Base-by-base conservation (phyloP, 2,888 invertebrate species). In the Amblyjoppa fuscipennis region DNA sequence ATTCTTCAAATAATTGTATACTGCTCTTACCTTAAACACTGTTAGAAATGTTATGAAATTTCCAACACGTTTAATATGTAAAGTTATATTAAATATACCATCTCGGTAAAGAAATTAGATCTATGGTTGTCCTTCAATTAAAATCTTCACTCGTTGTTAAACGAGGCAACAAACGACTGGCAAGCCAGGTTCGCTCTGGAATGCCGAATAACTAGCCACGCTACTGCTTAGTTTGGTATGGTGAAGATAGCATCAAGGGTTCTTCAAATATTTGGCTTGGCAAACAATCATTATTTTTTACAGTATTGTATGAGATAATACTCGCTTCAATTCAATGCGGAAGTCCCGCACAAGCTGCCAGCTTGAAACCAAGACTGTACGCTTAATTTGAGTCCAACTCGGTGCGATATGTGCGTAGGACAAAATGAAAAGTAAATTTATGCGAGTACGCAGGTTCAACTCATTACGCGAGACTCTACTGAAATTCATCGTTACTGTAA, bases 271-370 rank as follows among this genome's bases (percentile, higher is more conserved):
- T 31, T 13, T 64, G 13, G n/a, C 34, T 7, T 6, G 16, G 31
- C 34, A 31, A 64, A 34, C 34, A 64, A n/a, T 16, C 13, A 34
- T 34, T 64, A 64, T 64, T 34, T 64, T 61, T 34, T 16, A 64
- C 16, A 31, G 16, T 28, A 61, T 61, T 61, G 28, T 31, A 61
- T 5, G 61, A 61, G 28, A 61, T 25, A 31, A 25, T 61, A 61
- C 13, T 61, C 34, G 34, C 6, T 64, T 16, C 31, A 16, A 13
- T 4, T 34, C 31, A 6, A 34, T 16, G 6, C 64, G 16, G 2
- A 31, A 64, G 34, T 34, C 16, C 64, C n/a, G 31, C 64, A 31
- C 0, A 6, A 64, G 61, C 34, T 28, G 6, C 16, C 64, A 34
- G 16, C 13, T 31, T 6, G 6, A n/a, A 31, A 64, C 28, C 34